Conservation (phyloP, 2,797 vertebrate genomes). For the Parambassis ranga region DNA sequence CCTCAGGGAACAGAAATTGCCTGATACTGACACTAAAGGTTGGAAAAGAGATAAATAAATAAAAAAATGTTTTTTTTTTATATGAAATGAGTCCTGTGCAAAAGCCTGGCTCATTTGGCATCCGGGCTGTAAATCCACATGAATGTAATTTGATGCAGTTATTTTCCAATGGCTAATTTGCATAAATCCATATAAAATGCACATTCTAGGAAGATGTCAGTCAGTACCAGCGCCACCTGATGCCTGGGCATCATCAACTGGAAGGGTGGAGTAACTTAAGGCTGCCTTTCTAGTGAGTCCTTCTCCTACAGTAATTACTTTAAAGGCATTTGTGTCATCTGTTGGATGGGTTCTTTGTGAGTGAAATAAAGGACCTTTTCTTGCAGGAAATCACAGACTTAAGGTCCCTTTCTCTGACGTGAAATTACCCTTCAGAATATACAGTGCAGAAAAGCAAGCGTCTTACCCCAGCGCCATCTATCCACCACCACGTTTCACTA, state of each 20-base stretch:
- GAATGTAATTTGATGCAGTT: slow-evolving; percentile 84
- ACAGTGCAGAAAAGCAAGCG: slow-evolving; percentile 32
- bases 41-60: slow-evolving; percentile 59
- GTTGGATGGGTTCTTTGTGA: slow-evolving; percentile 59
- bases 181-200: slow-evolving; percentile 87
- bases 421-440: slow-evolving; percentile 59
- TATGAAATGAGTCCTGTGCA: slow-evolving; percentile 20
- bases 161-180: slow-evolving; percentile 83
- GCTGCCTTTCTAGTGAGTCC: slow-evolving; percentile 36
- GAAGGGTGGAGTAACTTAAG: slow-evolving; percentile 42
- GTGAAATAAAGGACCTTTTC: slow-evolving; percentile 62
- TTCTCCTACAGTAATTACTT: slow-evolving; percentile 70
- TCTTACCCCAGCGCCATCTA: slow-evolving; percentile 33
- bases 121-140: slow-evolving; percentile 71
- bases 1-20: slow-evolving; percentile 58
- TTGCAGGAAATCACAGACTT: slow-evolving; percentile 49
- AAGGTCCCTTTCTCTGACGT: slow-evolving; percentile 47
- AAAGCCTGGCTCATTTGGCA: slow-evolving; percentile 71
- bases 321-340: slow-evolving; percentile 64
- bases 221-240: slow-evolving; percentile 82
- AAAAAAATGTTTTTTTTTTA: not conserved
- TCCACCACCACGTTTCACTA: slow-evolving; percentile 57
- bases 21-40: slow-evolving; percentile 59
- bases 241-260: slow-evolving; percentile 71
- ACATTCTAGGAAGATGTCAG: slow-evolving; percentile 80